These are phyloP conservation scores for Karalla daura DNA, from an alignment of 2,797 vertebrate species.

Conservation along the genomic window DNA sequence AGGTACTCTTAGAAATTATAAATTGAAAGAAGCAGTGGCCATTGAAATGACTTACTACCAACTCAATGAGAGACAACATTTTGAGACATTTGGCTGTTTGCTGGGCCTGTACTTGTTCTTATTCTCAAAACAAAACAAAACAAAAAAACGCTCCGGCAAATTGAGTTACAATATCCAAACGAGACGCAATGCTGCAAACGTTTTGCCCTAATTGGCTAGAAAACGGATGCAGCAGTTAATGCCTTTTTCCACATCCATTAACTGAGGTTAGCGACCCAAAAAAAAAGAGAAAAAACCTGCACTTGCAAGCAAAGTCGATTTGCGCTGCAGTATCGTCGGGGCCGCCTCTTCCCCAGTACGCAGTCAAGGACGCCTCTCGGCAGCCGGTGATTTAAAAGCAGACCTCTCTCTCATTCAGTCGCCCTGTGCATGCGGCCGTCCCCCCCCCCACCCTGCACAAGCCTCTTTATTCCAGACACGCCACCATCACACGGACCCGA, in stretches of 20 bases:
- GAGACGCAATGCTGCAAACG: background rate
- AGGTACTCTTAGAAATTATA: background rate
- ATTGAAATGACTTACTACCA: background rate
- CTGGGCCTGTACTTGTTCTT: background rate
- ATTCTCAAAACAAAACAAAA: no score
- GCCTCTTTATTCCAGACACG: conserved; percentile 54
- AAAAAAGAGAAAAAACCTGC: no score
- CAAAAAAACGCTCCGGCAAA: no score
- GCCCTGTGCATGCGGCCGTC: conserved; percentile 38
- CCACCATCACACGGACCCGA: conserved; percentile 58
- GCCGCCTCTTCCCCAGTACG: background rate
- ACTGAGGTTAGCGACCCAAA: background rate
- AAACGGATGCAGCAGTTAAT: background rate
- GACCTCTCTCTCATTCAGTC: conserved; percentile 54
- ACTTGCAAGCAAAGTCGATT: conserved; percentile 10
- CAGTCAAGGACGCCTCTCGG: conserved; percentile 46
- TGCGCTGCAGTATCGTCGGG: conserved; percentile 7
- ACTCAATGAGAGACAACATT: background rate
- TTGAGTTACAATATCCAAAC: background rate
- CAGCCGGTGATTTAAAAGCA: conserved; percentile 34
- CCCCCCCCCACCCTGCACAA: no score
- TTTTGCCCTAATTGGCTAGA: background rate
- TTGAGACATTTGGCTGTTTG: background rate
- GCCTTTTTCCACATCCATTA: conserved; percentile 10
- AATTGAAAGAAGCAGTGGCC: background rate